Conservation (phyloP, 2,113 vertebrate species). For the Crypturellus undulatus region DNA sequence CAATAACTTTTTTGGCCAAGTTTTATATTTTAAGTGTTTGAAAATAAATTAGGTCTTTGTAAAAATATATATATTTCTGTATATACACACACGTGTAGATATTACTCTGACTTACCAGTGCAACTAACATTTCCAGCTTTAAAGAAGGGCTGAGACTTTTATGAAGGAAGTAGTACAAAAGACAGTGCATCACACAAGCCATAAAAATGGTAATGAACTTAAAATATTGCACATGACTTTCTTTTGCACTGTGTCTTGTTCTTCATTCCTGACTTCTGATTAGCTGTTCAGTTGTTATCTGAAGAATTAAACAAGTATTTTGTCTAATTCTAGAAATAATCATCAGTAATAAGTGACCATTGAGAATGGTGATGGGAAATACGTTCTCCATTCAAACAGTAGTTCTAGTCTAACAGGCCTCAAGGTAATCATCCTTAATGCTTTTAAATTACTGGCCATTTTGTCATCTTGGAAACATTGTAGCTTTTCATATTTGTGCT, state of each 20-base stretch:
- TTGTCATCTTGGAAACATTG: background rate
- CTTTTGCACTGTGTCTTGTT: background rate
- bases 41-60: background rate
- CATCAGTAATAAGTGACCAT: background rate
- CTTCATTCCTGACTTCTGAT: background rate
- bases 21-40: background rate
- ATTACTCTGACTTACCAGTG: background rate
- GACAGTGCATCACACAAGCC: background rate
- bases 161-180: background rate
- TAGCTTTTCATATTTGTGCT: background rate
- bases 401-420: background rate
- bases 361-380: background rate
- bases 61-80: background rate
- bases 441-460: background rate
- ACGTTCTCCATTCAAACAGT: background rate
- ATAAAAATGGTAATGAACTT: background rate
- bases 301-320: background rate
- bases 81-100: no score
- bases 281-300: background rate
- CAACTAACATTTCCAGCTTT: background rate
- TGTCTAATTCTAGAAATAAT: background rate
- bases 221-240: background rate
- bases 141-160: background rate
- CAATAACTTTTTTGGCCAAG: background rate
- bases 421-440: accelerated